Evolutionary conservation across 2,797 vertebrate genomes (phyloP).

Genomic region (Lates japonicus): DNA sequence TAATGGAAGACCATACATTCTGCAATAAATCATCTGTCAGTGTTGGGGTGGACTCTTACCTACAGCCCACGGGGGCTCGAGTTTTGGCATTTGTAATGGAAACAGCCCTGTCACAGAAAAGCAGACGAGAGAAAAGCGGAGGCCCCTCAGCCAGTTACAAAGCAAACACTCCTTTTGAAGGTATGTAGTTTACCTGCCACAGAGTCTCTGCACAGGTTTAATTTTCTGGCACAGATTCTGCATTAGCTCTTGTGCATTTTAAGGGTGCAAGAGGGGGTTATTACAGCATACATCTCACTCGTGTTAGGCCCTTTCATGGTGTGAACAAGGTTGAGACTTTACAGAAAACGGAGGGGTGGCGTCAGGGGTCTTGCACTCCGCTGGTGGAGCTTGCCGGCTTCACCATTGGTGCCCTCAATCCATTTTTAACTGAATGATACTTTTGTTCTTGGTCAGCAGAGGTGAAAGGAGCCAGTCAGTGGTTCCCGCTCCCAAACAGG

Average conservation of each 20-base stretch:
- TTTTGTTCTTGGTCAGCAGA: conserved; percentile 97
- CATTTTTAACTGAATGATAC: conserved; percentile 94
- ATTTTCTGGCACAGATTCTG: conserved; percentile 29
- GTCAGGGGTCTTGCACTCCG: conserved; percentile 90
- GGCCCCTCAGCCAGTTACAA: conserved; percentile 66
- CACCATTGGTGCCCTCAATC: conserved; percentile 90
- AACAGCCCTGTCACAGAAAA: conserved; percentile 71
- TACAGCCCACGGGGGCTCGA: conserved; percentile 68
- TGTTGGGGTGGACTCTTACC: conserved; percentile 70
- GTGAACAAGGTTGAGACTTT: conserved; percentile 81
- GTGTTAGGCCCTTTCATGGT: conserved; percentile 85
- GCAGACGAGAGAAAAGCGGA: conserved; percentile 68
- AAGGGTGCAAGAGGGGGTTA: conserved; percentile 62
- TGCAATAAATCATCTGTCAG: conserved; percentile 62
- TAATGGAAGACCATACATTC: conserved; percentile 46
- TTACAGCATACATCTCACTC: conserved; percentile 88
- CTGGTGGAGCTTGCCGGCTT: conserved; percentile 87
- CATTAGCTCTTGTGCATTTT: conserved; percentile 19
- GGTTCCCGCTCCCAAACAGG: conserved; percentile 85
- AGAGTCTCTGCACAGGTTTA: conserved; percentile 30
- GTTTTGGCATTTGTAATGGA: conserved; percentile 74
- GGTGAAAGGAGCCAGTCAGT: conserved; percentile 97
- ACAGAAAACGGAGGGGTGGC: conserved; percentile 71
- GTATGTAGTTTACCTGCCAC: conserved; percentile 63
- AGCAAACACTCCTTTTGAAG: conserved; percentile 67